Conservation (phyloP, 2,113 vertebrate genomes). For the Panthera leo region DNA sequence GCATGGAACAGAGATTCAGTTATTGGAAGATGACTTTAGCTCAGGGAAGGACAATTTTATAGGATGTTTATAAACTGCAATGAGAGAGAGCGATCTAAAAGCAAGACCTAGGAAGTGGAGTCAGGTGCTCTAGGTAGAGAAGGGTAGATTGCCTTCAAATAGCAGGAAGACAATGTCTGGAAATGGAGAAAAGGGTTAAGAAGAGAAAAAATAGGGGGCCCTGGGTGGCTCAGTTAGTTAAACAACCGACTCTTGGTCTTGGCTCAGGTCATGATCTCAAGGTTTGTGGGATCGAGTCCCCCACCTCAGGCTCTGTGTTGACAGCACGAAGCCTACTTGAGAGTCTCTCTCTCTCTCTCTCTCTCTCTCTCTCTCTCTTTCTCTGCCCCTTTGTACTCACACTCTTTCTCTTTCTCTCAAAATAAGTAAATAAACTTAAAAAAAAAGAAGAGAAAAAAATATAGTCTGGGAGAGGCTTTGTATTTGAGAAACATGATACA, state of each 20-base stretch:
- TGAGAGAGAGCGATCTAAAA: neutral
- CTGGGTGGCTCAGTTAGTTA: too few relatives aligned
- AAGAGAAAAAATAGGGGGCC: neutral
- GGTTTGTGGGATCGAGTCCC: too few relatives aligned
- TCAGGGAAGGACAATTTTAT: neutral
- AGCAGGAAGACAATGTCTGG: neutral
- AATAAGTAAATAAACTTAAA: too few relatives aligned
- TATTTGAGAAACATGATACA: neutral
- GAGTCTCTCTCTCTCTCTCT: too few relatives aligned
- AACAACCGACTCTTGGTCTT: too few relatives aligned
- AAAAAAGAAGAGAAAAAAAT: neutral
- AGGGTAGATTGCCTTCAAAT: neutral
- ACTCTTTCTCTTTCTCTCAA: too few relatives aligned
- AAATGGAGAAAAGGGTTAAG: neutral
- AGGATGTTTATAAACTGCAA: neutral
- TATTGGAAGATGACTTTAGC: neutral
- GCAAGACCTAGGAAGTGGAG: neutral
- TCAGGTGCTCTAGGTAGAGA: neutral
- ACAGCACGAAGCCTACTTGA: too few relatives aligned
- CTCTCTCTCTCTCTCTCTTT: too few relatives aligned
- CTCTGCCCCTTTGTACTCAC: too few relatives aligned
- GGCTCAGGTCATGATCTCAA: too few relatives aligned
- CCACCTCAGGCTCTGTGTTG: too few relatives aligned
- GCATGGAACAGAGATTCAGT: neutral
- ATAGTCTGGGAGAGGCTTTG: neutral